Evolutionary conservation across 2,797 vertebrate species (phyloP).

Genomic region (Notolabrus celidotus): DNA sequence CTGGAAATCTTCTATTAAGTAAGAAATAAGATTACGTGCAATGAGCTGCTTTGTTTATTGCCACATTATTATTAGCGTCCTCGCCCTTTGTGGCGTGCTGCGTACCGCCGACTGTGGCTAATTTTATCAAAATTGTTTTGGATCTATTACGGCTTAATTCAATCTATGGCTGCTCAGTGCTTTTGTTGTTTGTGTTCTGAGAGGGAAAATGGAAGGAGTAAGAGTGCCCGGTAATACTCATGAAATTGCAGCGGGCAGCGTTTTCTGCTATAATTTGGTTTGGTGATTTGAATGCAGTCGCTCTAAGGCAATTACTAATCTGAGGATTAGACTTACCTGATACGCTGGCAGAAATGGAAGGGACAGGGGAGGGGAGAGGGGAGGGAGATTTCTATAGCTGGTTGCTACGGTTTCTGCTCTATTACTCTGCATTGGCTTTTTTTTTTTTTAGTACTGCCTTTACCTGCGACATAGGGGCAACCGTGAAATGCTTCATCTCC

Average conservation of each 20-base stretch:
- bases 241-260: conserved; percentile 79
- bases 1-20: conserved; percentile 52
- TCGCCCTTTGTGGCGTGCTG: conserved; percentile 44
- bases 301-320: conserved; percentile 81
- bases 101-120: conserved; percentile 68
- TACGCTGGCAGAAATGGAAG: conserved; percentile 55
- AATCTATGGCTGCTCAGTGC: conserved; percentile 63
- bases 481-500: conserved; percentile 3
- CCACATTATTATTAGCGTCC: conserved; percentile 63
- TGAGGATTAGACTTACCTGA: conserved; percentile 79
- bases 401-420: conserved; percentile 19
- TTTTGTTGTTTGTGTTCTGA: conserved; percentile 72
- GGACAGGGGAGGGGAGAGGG: conserved; percentile 24
- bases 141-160: conserved; percentile 77
- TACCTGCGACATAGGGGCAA: conserved; percentile 17
- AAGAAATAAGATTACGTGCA: conserved; percentile 49
- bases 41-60: conserved; percentile 67
- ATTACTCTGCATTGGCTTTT: conserved; percentile 27
- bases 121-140: conserved; percentile 77
- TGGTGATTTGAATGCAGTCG: conserved; percentile 80
- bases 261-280: conserved; percentile 79
- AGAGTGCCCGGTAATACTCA: conserved; percentile 64
- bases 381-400: conserved; percentile 37
- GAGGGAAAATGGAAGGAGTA: conserved; percentile 61
- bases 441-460: conserved; percentile 26